Evolutionary conservation across 2,888 invertebrate species (phyloP).

Genomic region (Helleia helle): DNA sequence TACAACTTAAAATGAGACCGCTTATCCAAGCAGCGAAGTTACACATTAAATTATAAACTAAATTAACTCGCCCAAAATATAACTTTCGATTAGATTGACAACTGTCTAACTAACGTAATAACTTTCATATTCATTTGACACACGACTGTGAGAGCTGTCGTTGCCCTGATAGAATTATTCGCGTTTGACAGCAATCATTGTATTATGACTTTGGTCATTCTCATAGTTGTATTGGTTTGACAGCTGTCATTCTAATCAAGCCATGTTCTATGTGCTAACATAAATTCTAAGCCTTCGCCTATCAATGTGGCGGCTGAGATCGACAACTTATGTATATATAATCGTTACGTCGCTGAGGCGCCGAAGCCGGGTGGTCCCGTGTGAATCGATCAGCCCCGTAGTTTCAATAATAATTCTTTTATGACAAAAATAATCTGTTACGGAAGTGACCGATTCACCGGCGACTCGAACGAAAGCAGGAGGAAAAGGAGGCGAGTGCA

Average conservation of each 20-base stretch:
- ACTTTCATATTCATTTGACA: too few species aligned
- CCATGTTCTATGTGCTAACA: too few species aligned
- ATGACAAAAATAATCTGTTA: constrained; percentile 47
- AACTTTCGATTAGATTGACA: too few species aligned
- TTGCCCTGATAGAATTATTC: too few species aligned
- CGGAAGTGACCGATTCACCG: constrained; percentile 25
- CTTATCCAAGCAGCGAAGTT: constrained; percentile 32
- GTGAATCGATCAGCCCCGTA: constrained; percentile 24
- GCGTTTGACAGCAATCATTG: too few species aligned
- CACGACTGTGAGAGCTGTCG: too few species aligned
- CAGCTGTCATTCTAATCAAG: too few species aligned
- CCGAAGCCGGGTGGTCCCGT: constrained; percentile 37
- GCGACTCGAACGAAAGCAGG: constrained; percentile 12
- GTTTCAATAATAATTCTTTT: constrained; percentile 41
- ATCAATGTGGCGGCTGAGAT: constrained; percentile 62
- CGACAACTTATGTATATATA: constrained; percentile 57
- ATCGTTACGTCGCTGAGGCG: constrained; percentile 46
- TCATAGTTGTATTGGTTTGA: too few species aligned
- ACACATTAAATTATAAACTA: constrained; percentile 38
- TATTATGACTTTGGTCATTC: too few species aligned
- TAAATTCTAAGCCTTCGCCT: constrained; percentile 61
- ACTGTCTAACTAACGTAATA: too few species aligned
- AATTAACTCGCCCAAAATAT: too few species aligned
- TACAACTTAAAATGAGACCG: constrained; percentile 58
- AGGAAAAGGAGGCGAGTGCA: constrained; percentile 17